Base-by-base conservation (phyloP, 2,888 invertebrate species). In the Acrobasis suavella region DNA sequence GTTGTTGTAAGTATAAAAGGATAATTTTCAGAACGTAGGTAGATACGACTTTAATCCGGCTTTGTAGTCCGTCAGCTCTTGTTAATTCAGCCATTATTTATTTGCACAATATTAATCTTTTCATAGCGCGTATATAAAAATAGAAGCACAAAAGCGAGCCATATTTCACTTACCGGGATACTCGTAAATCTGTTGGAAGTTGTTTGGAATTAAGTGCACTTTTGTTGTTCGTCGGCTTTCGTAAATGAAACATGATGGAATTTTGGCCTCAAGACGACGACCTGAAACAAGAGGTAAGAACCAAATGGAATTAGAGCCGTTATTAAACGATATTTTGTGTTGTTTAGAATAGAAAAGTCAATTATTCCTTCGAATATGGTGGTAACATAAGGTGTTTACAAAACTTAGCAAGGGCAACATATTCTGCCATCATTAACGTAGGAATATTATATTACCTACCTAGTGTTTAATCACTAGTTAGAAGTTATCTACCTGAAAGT, bases 131-230 rank as follows among this genome's bases (percentile, higher is more conserved):
- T 16, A 58, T 52, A 10, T 49, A 60, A 37, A 60, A 64, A 52
- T 72, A 74, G 73, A 2, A 82, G 79, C 76, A 79, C 84, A 85
- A 85, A 82, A 82, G 77, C 80, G 80, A 82, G 81, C 80, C 81
- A 83, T 86, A 83, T 84, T 81, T 82, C 83, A 82, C 77, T 83
- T 78, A 82, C 76, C 76, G 72, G 74, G 78, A 69, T 71, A 74
- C 72, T 77, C 83, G 81, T 86, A 85, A 87, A 85, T 85, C 79
- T 80, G 71, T 69, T 72, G 72, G 75, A 76, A 82, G 77, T 84
- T 83, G 76, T 75, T 80, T 72, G 75, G 80, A 82, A 84, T 86
- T 86, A 86, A 86, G 81, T 81, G 82, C 79, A 80, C 79, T 81
- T 79, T 81, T 82, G 81, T 77, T 82, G 77, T 79, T 80, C 73